Base-by-base conservation (phyloP, 2,888 invertebrate species). In the Diarsia brunnea region DNA sequence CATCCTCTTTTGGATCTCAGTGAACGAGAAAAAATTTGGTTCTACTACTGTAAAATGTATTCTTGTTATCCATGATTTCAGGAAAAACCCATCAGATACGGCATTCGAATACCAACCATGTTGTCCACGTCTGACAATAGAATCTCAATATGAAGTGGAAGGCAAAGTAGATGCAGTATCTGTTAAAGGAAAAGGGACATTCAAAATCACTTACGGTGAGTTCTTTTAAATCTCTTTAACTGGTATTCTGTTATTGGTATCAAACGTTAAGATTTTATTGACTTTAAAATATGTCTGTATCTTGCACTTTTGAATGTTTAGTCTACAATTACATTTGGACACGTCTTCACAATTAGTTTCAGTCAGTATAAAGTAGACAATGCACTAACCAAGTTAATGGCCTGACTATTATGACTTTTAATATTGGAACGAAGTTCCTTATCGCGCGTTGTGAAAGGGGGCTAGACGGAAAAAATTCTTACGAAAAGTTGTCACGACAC, bases 171-270 rank as follows among this genome's bases (percentile, higher is more conserved):
- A 76, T 61, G 68, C 69, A 31, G 70, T 83, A 31, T 12, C 79
- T 12, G 73, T 83, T n/a, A 68, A 73, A 58, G 82, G 83, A 65
- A 70, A 70, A 27, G 83, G 83, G 5, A 68, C 75, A 61, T 70
- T 81, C 4, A 81, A 82, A 81, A 51, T 73, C n/a, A 82, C 78
- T 53, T 81, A 81, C 38, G 82, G 82, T 80, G 14, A 47, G 66
- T 69, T 5, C 19, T 43, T 38, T 14, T 11, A 27, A 27, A 45
- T 45, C 14, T 69, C 3, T 67, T 61, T 69, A n/a, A 16, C 31
- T 4, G 12, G 14, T 49, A 31, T 66, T 49, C 21, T 60, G 19
- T 31, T 60, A 10, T 19, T 58, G 16, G 24, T 14, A 4, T 19
- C 27, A 60, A 60, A 60, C 10, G 19, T 16, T 8, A 16, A 8